phyloP scores from a whole-genome alignment of 2,888 invertebrate species.

The Drosophila affinis region DNA sequence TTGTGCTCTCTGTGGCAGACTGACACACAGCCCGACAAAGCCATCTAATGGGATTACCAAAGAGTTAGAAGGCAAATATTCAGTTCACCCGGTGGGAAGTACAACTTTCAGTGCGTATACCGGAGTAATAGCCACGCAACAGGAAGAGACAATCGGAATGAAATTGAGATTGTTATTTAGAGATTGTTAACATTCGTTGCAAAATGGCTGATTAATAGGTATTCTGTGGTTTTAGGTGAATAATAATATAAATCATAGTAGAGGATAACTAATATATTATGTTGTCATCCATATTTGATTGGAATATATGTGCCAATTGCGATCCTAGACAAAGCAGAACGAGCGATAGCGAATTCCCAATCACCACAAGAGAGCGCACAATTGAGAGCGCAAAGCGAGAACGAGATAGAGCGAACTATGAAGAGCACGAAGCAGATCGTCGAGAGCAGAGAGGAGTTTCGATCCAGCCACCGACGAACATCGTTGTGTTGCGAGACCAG shows the following conservation, averaged over 20 bases:
- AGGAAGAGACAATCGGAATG: background rate
- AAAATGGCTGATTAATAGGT: background rate
- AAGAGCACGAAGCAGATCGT: too few species aligned
- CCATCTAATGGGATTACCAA: slow-evolving; percentile 23
- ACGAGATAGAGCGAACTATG: too few species aligned
- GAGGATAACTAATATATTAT: too few species aligned
- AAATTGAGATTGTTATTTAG: background rate
- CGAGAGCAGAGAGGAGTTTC: too few species aligned
- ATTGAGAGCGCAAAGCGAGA: too few species aligned
- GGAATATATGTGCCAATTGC: too few species aligned
- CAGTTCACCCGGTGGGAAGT: background rate
- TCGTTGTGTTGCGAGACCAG: too few species aligned
- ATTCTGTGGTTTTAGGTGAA: background rate
- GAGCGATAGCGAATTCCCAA: too few species aligned
- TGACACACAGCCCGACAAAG: slow-evolving; percentile 25
- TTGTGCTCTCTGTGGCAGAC: slow-evolving; percentile 23
- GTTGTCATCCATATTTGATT: too few species aligned
- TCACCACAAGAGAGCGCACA: too few species aligned
- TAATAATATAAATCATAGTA: background rate
- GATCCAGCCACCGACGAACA: too few species aligned
- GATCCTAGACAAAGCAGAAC: too few species aligned
- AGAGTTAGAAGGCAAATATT: slow-evolving; percentile 7
- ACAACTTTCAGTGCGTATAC: background rate
- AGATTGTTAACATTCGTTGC: background rate
- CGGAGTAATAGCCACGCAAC: slow-evolving; percentile 4